phyloP scores from a whole-genome alignment of 30 jellyfish, hydroid and myxozoan genomes.

The Turritopsis rubra region DNA sequence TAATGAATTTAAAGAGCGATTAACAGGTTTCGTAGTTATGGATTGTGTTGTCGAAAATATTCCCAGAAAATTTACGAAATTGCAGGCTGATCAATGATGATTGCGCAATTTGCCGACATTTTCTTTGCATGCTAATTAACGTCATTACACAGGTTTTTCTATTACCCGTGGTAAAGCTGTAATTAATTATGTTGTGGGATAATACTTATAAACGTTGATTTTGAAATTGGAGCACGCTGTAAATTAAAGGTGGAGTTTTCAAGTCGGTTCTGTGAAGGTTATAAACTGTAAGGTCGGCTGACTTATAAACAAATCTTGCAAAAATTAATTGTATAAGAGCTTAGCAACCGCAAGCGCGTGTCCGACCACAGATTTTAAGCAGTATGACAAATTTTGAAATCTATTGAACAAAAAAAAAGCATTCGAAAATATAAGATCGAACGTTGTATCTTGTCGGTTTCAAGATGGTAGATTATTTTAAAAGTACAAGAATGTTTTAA shows the following conservation, averaged over 20 bases:
- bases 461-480: neutral
- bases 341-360: neutral
- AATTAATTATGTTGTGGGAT: neutral
- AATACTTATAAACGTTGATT: neutral
- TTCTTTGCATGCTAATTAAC: neutral
- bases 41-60: neutral
- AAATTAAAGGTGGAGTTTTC: neutral
- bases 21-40: neutral
- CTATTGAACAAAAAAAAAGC: neutral
- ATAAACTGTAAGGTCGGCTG: neutral
- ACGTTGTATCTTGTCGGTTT: neutral
- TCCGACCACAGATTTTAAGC: neutral
- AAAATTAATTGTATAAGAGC: neutral
- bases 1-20: neutral
- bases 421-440: neutral
- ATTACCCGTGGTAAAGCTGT: neutral
- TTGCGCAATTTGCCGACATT: neutral
- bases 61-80: neutral
- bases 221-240: neutral
- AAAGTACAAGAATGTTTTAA: too few species aligned
- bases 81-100: neutral
- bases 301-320: neutral
- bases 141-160: neutral
- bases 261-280: neutral
- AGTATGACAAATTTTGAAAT: neutral